Evolutionary conservation across 2,113 vertebrate genomes (phyloP).

Genomic region (Labeo catla): DNA sequence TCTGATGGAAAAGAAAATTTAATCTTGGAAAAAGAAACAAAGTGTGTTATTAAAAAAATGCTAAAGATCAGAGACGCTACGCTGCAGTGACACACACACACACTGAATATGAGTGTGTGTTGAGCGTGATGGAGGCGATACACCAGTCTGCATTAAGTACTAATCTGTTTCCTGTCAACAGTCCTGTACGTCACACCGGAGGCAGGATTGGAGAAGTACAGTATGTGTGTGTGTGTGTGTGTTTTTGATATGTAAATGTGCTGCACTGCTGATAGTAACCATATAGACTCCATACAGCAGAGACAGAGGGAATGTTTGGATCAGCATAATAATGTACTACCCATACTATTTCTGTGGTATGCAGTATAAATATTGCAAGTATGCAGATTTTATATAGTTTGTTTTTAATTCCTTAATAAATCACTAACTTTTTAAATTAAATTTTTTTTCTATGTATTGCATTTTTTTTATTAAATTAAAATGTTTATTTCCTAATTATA

Average conservation of each 20-base stretch:
- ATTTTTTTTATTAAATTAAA: not conserved
- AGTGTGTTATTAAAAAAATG: not conserved
- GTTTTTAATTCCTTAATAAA: not conserved
- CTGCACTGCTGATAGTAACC: not conserved
- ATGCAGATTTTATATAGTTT: not conserved
- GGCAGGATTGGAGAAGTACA: not conserved
- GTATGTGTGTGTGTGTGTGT: conserved; percentile 14
- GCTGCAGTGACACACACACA: conserved; percentile 4
- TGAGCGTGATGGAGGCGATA: not conserved
- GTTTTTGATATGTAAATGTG: conserved; percentile 7
- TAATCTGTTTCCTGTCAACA: conserved; percentile 38
- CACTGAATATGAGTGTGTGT: not conserved
- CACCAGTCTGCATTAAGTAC: conserved; percentile 30
- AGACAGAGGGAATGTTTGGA: not conserved
- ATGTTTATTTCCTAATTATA: not conserved
- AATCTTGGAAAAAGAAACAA: conserved; percentile 28
- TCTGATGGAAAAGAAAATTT: conserved; percentile 6
- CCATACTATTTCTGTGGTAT: not conserved
- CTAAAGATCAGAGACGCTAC: not conserved
- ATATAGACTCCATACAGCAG: not conserved
- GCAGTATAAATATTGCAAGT: not conserved
- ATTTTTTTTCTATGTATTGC: not conserved
- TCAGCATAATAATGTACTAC: not conserved
- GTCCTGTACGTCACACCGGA: not conserved
- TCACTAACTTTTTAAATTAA: not conserved